Evolutionary conservation across 2,797 vertebrate species (phyloP).

Genomic region (Parotocinclus haroldoi): DNA sequence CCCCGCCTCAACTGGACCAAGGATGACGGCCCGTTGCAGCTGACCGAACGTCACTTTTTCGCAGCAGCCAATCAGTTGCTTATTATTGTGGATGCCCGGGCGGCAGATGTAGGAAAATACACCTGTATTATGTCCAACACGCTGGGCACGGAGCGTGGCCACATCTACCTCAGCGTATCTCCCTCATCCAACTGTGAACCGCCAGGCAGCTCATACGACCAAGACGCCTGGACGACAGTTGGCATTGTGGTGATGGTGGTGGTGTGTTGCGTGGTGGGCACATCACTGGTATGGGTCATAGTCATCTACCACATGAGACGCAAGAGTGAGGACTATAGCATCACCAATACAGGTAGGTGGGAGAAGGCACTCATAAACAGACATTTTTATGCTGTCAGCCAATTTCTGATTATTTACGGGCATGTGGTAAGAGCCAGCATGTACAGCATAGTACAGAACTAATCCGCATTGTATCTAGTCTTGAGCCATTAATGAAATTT

Average conservation of each 20-base stretch:
- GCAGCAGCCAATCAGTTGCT: conserved; percentile 94
- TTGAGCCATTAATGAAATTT: too few species aligned
- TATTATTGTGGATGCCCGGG: conserved; percentile 88
- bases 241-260: conserved; percentile 97
- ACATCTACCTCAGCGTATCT: conserved; percentile 82
- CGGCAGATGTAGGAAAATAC: conserved; percentile 89
- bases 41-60: conserved; percentile 95
- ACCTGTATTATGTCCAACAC: conserved; percentile 97
- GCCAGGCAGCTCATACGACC: conserved; percentile 57
- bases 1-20: conserved; percentile 95
- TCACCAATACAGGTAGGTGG: conserved; percentile 91
- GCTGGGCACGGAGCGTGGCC: conserved; percentile 88
- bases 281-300: conserved; percentile 96
- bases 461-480: too few species aligned
- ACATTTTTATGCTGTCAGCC: too few species aligned
- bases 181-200: conserved; percentile 90
- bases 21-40: conserved; percentile 83
- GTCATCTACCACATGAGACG: conserved; percentile 97
- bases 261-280: conserved; percentile 98
- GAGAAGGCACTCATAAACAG: not conserved
- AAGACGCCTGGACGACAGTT: conserved; percentile 91
- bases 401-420: too few species aligned
- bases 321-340: conserved; percentile 92
- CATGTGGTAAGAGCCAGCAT: too few species aligned
- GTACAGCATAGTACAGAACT: too few species aligned